Base-by-base conservation (phyloP, 2,797 vertebrate species). In the Chrosomus eos region DNA sequence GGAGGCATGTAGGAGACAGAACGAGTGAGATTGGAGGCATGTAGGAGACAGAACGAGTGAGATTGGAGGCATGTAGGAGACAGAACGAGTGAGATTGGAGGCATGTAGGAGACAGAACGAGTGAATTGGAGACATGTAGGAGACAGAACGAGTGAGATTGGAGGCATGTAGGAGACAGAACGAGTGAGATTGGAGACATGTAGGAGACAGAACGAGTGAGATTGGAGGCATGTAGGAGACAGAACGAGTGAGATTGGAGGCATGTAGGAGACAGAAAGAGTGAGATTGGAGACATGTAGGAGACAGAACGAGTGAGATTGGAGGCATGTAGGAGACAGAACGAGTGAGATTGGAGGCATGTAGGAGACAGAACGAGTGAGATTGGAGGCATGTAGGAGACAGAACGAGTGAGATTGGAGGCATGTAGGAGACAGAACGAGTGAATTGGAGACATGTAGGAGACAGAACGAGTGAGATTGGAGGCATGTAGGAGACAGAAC, bases 101-200 rank as follows among this genome's bases (percentile, higher is more conserved):
- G 68, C 36, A 45, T 76, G 13, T 28, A 28, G 31, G 64, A 67
- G 58, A 79, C 66, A 38, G 10, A 78, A 76, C 48, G 82, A 83
- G 83, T 48, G 74, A 78, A n/a, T n/a, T n/a, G n/a, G n/a, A n/a
- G n/a, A n/a, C n/a, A n/a, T n/a, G n/a, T n/a, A n/a, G n/a, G n/a
- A n/a, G n/a, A n/a, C n/a, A n/a, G n/a, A n/a, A n/a, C n/a, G 66
- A 64, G 23, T 79, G 87, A 86, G 83, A 72, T 78, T 77, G 51
- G 74, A 80, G 45, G 68, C 36, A 45, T 76, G 13, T 28, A 28
- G 31, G 64, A 67, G 58, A 79, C 66, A 38, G 10, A 78, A 76
- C 48, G 82, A 83, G 83, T 48, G 74, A 78, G n/a, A n/a, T n/a
- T n/a, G n/a, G n/a, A n/a, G n/a, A n/a, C n/a, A n/a, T n/a, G n/a